A percentile compares a stretch with the other conserved stretches of the same genome.
phyloP scores from a whole-genome alignment of 1,140 invertebrate species.

The Mesaphorura yosii region DNA sequence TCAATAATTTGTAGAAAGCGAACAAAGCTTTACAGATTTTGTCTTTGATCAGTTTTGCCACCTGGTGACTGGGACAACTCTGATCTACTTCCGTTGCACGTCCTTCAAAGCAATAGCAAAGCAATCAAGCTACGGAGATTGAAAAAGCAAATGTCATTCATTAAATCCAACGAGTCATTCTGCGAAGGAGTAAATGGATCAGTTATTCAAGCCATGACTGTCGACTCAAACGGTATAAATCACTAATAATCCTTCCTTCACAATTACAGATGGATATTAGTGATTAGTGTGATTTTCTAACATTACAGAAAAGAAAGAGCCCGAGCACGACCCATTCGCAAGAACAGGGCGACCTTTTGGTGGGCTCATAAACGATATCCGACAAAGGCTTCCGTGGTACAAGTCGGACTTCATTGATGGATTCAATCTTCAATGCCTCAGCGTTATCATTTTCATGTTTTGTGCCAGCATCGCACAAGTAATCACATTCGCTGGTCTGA shows the following conservation, averaged over 20 bases:
- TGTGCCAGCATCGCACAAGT: slow-evolving; percentile 88
- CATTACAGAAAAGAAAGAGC: slow-evolving; percentile 1
- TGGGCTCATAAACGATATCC: slow-evolving; percentile 77
- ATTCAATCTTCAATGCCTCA: slow-evolving; percentile 71
- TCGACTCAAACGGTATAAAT: not conserved
- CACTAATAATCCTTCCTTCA: not conserved
- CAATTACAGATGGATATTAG: not conserved
- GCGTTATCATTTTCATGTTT: slow-evolving; percentile 89
- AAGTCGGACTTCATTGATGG: slow-evolving; percentile 76
- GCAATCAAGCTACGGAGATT: slow-evolving; percentile 21
- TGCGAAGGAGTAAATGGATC: slow-evolving; percentile 18
- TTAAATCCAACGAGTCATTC: slow-evolving; percentile 17
- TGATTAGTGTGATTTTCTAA: not conserved
- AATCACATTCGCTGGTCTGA: slow-evolving; percentile 86
- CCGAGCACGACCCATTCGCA: slow-evolving; percentile 51
- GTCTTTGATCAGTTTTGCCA: too few species aligned
- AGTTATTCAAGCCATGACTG: too few species aligned
- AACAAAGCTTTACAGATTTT: too few species aligned
- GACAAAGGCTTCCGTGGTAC: slow-evolving; percentile 71
- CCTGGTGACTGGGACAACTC: slow-evolving; percentile 59
- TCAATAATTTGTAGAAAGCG: too few species aligned
- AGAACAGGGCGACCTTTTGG: slow-evolving; percentile 67
- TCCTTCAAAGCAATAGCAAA: slow-evolving; percentile 38
- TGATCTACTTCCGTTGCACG: slow-evolving; percentile 43
- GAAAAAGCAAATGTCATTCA: slow-evolving; percentile 22